Evolutionary conservation across 2,113 vertebrate genomes (phyloP).

Genomic region (Vimba vimba): DNA sequence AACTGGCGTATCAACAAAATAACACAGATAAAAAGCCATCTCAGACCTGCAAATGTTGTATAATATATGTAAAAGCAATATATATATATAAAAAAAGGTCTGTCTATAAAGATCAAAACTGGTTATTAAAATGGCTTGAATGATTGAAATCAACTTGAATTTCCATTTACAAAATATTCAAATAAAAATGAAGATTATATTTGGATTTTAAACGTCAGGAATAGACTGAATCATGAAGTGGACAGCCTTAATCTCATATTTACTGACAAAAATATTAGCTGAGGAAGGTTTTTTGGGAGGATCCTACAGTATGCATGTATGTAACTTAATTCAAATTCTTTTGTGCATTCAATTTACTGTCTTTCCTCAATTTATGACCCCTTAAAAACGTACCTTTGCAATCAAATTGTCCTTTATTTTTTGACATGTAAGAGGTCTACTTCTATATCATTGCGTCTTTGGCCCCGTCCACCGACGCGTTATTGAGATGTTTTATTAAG

Average conservation of each 20-base stretch:
- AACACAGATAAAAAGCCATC: neutral
- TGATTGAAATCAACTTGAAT: neutral
- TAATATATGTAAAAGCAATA: neutral
- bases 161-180: neutral
- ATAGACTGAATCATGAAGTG: neutral
- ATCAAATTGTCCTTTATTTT: no score
- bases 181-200: neutral
- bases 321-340: neutral
- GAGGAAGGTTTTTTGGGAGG: neutral
- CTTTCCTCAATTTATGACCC: no score
- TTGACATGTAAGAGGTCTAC: no score
- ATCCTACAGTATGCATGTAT: neutral
- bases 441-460: no score
- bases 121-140: neutral
- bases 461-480: no score
- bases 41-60: neutral
- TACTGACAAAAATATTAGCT: neutral
- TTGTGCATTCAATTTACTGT: no score
- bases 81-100: neutral
- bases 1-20: neutral
- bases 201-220: neutral
- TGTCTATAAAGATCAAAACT: neutral
- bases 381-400: no score
- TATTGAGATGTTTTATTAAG: no score
- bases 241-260: neutral